Percentiles rank a stretch among this genome's conserved stretches.
phyloP scores from a whole-genome alignment of 2,888 invertebrate genomes.

The Cephus sareptanus region DNA sequence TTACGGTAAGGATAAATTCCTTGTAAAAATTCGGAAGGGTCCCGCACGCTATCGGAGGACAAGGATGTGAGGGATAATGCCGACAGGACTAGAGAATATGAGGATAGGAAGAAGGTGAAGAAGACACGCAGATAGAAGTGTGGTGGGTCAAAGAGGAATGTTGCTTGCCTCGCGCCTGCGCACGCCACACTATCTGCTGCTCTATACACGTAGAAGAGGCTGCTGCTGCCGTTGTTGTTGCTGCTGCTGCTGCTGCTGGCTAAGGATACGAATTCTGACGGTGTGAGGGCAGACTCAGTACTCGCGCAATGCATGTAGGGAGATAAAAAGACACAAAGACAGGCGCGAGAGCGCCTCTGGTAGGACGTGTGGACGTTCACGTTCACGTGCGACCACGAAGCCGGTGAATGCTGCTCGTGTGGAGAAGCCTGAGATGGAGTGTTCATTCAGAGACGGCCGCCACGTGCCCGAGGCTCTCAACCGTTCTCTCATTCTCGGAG shows the following conservation, averaged over 20 bases:
- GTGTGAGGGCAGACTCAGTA: background rate
- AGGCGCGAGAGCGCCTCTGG: conserved; percentile 24
- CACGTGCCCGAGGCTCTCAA: conserved; percentile 63
- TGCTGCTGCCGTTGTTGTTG: background rate
- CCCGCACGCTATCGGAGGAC: background rate
- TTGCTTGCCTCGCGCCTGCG: conserved; percentile 58
- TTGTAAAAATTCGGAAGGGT: background rate
- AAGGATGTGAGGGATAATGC: background rate
- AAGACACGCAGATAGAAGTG: conserved; percentile 43
- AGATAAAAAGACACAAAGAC: background rate
- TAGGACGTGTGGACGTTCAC: conserved; percentile 20
- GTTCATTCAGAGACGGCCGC: conserved; percentile 61
- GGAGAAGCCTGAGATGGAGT: conserved; percentile 28
- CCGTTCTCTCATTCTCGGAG: conserved; percentile 20
- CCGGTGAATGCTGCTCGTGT: conserved; percentile 41
- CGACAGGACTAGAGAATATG: conserved; percentile 7
- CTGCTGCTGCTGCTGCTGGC: background rate
- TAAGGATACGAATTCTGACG: background rate
- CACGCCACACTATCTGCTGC: conserved; percentile 26
- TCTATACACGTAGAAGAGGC: conserved; percentile 16
- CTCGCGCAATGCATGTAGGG: background rate
- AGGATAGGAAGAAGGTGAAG: conserved; percentile 35
- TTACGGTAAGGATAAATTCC: background rate
- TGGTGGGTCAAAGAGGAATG: conserved; percentile 57
- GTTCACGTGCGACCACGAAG: conserved; percentile 24